Evolutionary conservation across 2,113 vertebrate genomes (phyloP), one percentile per base, ranked within the genome.

Genomic region (Dicaeum eximium): DNA sequence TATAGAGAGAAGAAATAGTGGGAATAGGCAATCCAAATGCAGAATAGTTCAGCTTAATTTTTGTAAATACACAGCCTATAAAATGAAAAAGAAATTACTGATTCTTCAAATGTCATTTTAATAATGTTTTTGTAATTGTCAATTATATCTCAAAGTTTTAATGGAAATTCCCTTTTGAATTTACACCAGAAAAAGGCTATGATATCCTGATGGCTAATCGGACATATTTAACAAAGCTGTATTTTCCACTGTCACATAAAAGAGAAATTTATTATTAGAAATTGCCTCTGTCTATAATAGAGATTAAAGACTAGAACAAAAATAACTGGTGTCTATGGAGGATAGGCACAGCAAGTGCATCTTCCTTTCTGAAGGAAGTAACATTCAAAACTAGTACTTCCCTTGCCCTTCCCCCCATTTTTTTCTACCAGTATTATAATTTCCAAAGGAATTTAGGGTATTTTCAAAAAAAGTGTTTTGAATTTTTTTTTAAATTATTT

Each of bases 371-470:
- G 42, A 73, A 66, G 40, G 15, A 80, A 19, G 5, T 27, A 28
- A 13, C 16, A 37, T 53, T 81, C 17, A 70, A 44, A 88, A 79
- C 8, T 25, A 50, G 6, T 31, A 72, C 25, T 14, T 75, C 10
- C 11, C 2, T 48, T 54, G 23, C 10, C 3, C 2, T 2, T 38
- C 5, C 3, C 12, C 2, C 1, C 1, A 6, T 79, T 85, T 80
- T 79, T 85, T 81, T 73, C 11, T 31, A 13, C 11, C 2, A 7
- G 25, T 81, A 61, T 50, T 72, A 35, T 33, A 30, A 44, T 61
- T 71, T 58, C 17, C 37, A 64, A 73, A 86, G 28, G 53, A 86
- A 69, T 1, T 51, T 57, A 27, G 3, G 5, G 4, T 35, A 64
- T 71, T 86, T 47, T 14, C 3, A 82, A 65, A 51, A 48, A 2